Base-by-base conservation (phyloP, 2,797 vertebrate species). In the Chaetodon trifasciatus region DNA sequence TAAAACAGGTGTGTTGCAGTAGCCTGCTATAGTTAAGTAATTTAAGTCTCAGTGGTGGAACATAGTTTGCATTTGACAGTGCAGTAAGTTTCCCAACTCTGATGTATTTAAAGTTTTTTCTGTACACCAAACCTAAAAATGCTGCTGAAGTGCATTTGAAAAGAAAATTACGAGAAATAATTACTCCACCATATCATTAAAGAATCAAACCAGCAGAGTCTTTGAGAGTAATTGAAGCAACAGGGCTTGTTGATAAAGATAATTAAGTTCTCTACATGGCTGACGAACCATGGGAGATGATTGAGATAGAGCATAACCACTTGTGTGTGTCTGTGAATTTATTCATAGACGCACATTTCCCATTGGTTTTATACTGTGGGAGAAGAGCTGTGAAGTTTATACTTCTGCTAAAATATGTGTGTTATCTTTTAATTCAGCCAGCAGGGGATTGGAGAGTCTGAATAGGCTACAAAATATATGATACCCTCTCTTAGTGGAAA, bases 221-320 rank as follows among this genome's bases (percentile, higher is more conserved):
- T 58, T 44, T 64, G 4, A 60, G 56, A 55, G 32, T 0, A 5
- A 80, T 0, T 80, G 70, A 79, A 46, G 56, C 73, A 47, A n/a
- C 50, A 66, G 11, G 8, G 76, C 62, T 55, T 11, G 28, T 70
- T 60, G 82, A 78, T 88, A 71, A 82, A 76, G 55, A 70, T 82
- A 74, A 88, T 79, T 63, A 76, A 78, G 37, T 53, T 84, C 46
- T 85, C 81, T 39, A 17, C 60, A 78, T 78, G 85, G 80, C 17
- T 82, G 74, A 84, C 16, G 12, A 23, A 23, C 56, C 9, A n/a
- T 49, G 50, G 3, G 47, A 68, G 72, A 82, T 74, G 42, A 47
- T 15, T 37, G 28, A 52, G 56, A 75, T 63, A 39, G 28, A 67
- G 21, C 21, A 4, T 39, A 40, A 63, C 65, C 32, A 47, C 6